Conservation (phyloP, 2,888 invertebrate species). For the Heliconius ismenius region DNA sequence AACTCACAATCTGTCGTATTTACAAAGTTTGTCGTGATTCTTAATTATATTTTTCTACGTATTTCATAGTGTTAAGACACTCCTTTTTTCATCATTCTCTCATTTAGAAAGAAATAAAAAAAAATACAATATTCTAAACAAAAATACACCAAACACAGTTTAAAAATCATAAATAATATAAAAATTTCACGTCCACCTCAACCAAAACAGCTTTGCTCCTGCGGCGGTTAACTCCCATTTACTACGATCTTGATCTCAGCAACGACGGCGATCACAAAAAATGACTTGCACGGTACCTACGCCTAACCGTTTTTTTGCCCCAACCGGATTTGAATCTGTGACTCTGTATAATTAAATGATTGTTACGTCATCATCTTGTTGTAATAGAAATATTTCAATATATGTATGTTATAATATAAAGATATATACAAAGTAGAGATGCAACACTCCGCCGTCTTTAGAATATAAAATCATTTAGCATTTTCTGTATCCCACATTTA, state of each 20-base stretch:
- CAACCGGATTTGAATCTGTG: conserved; percentile 16
- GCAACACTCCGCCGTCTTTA: background rate
- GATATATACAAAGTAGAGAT: background rate
- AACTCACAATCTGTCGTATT: no score
- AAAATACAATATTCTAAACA: background rate
- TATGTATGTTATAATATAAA: no score
- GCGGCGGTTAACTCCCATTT: conserved; percentile 62
- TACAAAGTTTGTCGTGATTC: no score
- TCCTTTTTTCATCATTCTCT: background rate
- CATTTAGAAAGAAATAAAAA: background rate
- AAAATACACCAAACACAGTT: background rate
- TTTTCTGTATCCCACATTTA: background rate
- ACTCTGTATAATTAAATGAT: background rate
- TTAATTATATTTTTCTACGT: background rate
- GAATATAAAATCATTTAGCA: background rate
- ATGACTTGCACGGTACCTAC: background rate
- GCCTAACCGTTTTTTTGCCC: conserved; percentile 5
- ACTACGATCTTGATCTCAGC: conserved; percentile 46
- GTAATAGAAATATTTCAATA: background rate
- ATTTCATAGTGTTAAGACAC: background rate
- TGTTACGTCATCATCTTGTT: conserved; percentile 12
- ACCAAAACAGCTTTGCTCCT: conserved; percentile 51
- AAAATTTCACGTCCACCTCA: conserved; percentile 47
- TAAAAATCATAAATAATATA: conserved; percentile 15
- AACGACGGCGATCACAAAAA: conserved; percentile 33